Evolutionary conservation across 2,888 invertebrate genomes (phyloP), one percentile per base, ranked within the genome.

Genomic region (Aphodius granarius): DNA sequence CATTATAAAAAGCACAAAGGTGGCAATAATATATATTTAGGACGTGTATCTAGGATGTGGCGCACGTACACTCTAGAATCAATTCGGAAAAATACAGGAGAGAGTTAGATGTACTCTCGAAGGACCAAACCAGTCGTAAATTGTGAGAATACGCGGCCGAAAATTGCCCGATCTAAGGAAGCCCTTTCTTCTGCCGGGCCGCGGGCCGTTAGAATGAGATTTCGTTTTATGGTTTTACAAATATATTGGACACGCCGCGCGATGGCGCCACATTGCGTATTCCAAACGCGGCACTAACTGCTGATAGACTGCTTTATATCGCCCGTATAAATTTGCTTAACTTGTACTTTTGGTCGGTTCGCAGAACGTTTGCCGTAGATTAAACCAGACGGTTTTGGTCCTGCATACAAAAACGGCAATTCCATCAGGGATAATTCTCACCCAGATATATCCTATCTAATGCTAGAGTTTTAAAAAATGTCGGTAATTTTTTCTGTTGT

Each of bases 181-280:
- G 68, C 68, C 20, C 68, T 13, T n/a, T 20, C 18, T 68, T 68
- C 68, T 68, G 6, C 20, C 43, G 13, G 13, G 43, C 43, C 43
- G 1, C 43, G 43, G 13, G 43, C 43, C 43, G 43, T 43, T 43
- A 43, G 43, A 43, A 43, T 43, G 13, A 43, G 43, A 43, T 43
- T 43, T 43, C 43, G 43, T 43, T 43, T 43, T 43, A 43, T 43
- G 43, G 68, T 68, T 68, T 68, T 68, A 68, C 68, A 68, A 68
- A 68, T 68, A 68, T 68, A 68, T 68, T 68, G 68, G 68, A 68
- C 68, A n/a, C 68, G n/a, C 22, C 68, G 68, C 18, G 17, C 65
- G 65, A 65, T 65, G 21, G 68, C 68, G 43, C 43, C 43, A 43
- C 65, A 68, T 68, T 68, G 21, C 22, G 68, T 68, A 68, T 68